Conservation (phyloP, 2,797 vertebrate species). For the Xyrichtys novacula region DNA sequence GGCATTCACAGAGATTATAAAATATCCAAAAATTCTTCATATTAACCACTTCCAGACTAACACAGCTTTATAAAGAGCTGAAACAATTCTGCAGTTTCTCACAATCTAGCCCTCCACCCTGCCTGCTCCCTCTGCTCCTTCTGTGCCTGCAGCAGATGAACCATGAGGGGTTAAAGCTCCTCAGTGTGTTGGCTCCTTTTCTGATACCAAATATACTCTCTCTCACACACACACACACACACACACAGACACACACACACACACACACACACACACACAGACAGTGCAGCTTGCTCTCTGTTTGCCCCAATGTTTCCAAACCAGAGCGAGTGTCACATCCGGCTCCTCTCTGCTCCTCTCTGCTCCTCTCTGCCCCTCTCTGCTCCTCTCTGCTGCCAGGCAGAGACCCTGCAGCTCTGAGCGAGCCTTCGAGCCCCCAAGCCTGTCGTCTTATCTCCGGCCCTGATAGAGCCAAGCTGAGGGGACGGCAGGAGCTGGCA, state of each 20-base stretch:
- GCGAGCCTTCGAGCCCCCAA: conserved; percentile 33
- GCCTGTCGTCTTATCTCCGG: conserved; percentile 67
- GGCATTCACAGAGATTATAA: neutral
- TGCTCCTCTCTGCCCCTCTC: conserved; percentile 55
- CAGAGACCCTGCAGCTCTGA: conserved; percentile 57
- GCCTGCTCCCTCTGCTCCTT: conserved; percentile 26
- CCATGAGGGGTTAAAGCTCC: conserved; percentile 66
- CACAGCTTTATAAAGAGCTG: neutral
- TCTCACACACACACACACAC: conserved; percentile 30
- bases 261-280: conserved; percentile 42
- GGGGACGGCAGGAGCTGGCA: conserved; percentile 47
- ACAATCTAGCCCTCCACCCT: conserved; percentile 35
- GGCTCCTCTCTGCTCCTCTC: conserved; percentile 70
- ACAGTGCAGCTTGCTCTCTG: conserved; percentile 44
- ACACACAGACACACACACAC: conserved; percentile 61
- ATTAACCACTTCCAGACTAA: neutral
- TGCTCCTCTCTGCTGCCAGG: conserved; percentile 51
- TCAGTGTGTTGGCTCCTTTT: conserved; percentile 55
- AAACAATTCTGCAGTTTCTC: conserved; percentile 42
- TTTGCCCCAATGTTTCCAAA: conserved; percentile 47
- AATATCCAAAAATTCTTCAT: no score
- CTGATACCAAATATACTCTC: conserved; percentile 69
- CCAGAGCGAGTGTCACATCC: no score
- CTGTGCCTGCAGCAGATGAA: conserved; percentile 61
- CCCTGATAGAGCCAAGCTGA: conserved; percentile 38